Evolutionary conservation across 2,888 invertebrate genomes (phyloP).

Genomic region (Drosophila neonasuta): DNA sequence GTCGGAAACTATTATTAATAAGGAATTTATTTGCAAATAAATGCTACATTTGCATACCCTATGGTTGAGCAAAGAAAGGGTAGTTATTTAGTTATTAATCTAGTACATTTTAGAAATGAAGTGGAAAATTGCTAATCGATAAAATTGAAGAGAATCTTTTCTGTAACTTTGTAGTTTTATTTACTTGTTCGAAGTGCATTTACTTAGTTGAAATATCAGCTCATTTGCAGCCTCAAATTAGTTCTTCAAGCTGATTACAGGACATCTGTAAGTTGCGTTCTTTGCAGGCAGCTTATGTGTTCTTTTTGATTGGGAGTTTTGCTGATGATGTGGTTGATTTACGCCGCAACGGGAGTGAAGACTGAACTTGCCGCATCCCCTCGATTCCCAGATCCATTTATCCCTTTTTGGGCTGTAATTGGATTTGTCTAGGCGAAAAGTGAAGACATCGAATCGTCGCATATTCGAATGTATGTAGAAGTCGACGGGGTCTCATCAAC

Average conservation of each 20-base stretch:
- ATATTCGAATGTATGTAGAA: conserved; percentile 3
- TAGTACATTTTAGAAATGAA: too few species aligned
- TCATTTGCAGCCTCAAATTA: background rate
- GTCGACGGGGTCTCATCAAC: conserved; percentile 24
- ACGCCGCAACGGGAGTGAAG: background rate
- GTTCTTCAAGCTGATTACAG: background rate
- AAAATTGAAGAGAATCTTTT: too few species aligned
- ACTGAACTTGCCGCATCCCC: background rate
- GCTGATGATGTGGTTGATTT: conserved; percentile 5
- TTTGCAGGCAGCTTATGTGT: background rate
- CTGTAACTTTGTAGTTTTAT: too few species aligned
- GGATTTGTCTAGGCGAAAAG: conserved; percentile 19
- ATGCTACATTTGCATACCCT: conserved; percentile 1
- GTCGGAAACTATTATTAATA: conserved; percentile 2
- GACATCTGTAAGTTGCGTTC: background rate
- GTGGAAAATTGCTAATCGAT: too few species aligned
- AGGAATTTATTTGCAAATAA: background rate
- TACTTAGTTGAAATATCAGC: background rate
- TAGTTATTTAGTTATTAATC: too few species aligned
- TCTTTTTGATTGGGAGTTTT: background rate
- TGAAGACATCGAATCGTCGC: background rate
- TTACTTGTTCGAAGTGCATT: too few species aligned
- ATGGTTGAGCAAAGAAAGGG: background rate
- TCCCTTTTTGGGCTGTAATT: conserved; percentile 19
- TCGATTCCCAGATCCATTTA: background rate